Evolutionary conservation across 64 coral and sea anemone genomes (phyloP).

Genomic region (Porites australiensis): DNA sequence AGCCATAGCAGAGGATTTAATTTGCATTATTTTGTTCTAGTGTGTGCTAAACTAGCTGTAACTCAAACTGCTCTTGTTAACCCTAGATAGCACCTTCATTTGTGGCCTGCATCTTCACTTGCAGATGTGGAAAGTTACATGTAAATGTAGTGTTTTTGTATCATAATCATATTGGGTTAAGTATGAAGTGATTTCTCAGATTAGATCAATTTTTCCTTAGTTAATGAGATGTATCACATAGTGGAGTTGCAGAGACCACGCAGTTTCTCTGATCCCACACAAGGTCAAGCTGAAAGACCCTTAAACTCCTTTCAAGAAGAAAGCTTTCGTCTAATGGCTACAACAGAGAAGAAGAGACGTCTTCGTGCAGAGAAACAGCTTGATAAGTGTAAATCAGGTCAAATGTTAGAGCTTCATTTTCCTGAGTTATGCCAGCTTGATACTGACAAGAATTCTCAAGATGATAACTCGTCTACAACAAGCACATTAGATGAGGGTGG

Average conservation of each 20-base stretch:
- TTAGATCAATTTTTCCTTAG: not conserved
- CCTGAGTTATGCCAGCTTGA: not conserved
- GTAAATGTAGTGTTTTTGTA: no score
- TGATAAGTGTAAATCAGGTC: not conserved
- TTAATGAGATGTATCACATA: not conserved
- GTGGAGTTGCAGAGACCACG: not conserved
- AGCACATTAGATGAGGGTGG: not conserved
- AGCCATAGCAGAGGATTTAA: no score
- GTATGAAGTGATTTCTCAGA: not conserved
- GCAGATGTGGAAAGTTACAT: no score
- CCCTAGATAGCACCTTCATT: no score
- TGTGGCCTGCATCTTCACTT: no score
- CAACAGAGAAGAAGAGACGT: not conserved
- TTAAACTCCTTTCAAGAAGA: not conserved
- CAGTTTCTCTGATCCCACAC: not conserved
- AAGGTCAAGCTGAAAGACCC: not conserved
- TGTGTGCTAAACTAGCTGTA: no score
- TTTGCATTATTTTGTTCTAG: no score
- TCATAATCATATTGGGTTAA: no score
- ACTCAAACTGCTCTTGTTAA: no score
- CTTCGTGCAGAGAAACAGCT: not conserved
- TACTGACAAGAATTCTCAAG: not conserved
- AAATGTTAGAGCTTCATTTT: not conserved
- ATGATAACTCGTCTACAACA: not conserved
- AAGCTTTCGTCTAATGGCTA: constrained; percentile 1